Base-by-base conservation (phyloP, 1,140 invertebrate genomes). In the Pseudomyrmex gracilis region DNA sequence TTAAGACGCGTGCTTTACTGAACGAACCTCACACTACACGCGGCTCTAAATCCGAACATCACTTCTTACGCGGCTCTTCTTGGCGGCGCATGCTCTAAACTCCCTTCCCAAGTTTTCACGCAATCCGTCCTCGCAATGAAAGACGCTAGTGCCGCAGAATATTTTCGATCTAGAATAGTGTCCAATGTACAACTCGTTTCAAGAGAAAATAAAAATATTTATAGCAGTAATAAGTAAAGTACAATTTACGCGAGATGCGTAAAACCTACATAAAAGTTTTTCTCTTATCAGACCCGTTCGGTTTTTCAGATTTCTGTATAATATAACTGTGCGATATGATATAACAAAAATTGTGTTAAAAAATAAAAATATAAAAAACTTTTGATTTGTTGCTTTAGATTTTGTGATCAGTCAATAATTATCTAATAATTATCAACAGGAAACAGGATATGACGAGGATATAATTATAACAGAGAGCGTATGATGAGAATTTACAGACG, bases 401-500 rank as follows among this genome's bases (percentile, higher is more conserved):
- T 12, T 2, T 1, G 47, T 15, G 7, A n/a, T 34, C 13, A 70
- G 10, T 20, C 2, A 53, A 45, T 5, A 22, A 34, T 78, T 15
- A 4, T 15, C 15, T 17, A 13, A 17, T 5, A 34, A 34, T 34
- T 34, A 34, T 34, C 10, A 47, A 47, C 8, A 3, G 22, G 53
- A 22, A 49, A 24, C 12, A 24, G 43, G 43, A 5, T 58, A 49
- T 45, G 61, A 73, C 13, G 8, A 22, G 17, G 49, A 13, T 17
- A 51, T 45, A 73, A 58, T 83, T 55, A 77, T 9, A 47, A 47
- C 13, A 86, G 12, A 63, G 43, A 55, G 20, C 24, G 20, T 58
- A 22, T 9, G 24, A n/a, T 86, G 82, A 87, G 82, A 87, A 90
- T 88, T 87, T 90, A 91, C 90, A 90, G 90, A 91, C 88, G 90